Evolutionary conservation across 1,140 invertebrate species (phyloP).

Genomic region (Tribolium castaneum): DNA sequence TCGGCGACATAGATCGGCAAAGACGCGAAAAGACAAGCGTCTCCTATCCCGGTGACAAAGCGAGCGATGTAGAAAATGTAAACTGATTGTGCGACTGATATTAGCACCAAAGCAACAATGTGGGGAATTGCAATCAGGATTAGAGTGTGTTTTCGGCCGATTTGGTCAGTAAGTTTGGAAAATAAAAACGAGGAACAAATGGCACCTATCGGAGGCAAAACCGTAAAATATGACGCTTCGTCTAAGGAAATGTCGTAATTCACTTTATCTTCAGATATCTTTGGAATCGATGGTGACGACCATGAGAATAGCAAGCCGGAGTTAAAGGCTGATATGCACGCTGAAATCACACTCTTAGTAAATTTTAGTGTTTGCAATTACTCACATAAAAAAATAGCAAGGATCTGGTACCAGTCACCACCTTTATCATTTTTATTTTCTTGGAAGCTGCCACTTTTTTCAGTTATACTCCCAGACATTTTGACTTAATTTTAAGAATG

Average conservation of each 20-base stretch:
- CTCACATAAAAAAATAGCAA: constrained; percentile 46
- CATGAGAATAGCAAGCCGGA: constrained; percentile 44
- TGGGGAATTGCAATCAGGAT: constrained; percentile 50
- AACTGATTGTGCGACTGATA: constrained; percentile 43
- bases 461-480: not conserved
- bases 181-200: constrained; percentile 40
- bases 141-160: constrained; percentile 51
- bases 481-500: too few species aligned
- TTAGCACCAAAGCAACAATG: constrained; percentile 43
- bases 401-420: constrained; percentile 17
- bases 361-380: not conserved
- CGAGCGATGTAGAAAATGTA: constrained; percentile 51
- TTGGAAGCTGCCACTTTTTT: not conserved
- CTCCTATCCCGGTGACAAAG: constrained; percentile 54
- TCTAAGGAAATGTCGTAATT: constrained; percentile 49
- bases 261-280: constrained; percentile 46
- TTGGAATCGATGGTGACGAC: constrained; percentile 48
- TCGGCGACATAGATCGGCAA: constrained; percentile 53
- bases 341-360: constrained; percentile 23
- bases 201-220: constrained; percentile 43
- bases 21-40: constrained; percentile 53
- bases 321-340: constrained; percentile 30
- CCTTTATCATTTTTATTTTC: not conserved
- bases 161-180: constrained; percentile 42
- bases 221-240: constrained; percentile 49